A percentile compares a stretch with the other conserved stretches of the same genome.
These are phyloP conservation scores for Pentalonia nigronervosa DNA, from an alignment of 1,140 invertebrate species.

Conservation along the genomic window DNA sequence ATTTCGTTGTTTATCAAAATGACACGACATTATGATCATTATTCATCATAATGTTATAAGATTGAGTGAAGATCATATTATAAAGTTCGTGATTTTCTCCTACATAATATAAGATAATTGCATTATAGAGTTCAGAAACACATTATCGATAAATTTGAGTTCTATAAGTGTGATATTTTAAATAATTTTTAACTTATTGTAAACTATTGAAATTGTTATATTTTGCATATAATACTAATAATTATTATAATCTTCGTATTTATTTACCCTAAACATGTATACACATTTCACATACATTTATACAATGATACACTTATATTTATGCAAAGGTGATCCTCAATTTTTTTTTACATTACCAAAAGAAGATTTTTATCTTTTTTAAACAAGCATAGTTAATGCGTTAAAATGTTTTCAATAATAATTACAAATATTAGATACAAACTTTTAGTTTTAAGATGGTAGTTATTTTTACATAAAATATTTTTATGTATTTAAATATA, in stretches of 20 bases:
- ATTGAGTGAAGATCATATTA: neutral
- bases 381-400: neutral
- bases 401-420: neutral
- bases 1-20: neutral
- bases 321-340: too few relatives aligned
- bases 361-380: neutral
- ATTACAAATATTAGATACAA: neutral
- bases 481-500: too few relatives aligned
- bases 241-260: neutral
- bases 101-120: neutral
- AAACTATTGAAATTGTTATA: neutral
- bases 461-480: too few relatives aligned
- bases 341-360: neutral
- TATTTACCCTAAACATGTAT: too few relatives aligned
- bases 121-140: neutral
- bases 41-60: neutral
- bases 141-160: neutral
- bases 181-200: neutral
- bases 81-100: neutral
- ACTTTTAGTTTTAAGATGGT: neutral
- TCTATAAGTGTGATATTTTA: neutral
- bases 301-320: too few relatives aligned
- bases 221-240: neutral
- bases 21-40: neutral
- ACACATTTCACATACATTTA: too few relatives aligned